Base-by-base conservation (phyloP, 2,888 invertebrate genomes). In the Arenicola marina region DNA sequence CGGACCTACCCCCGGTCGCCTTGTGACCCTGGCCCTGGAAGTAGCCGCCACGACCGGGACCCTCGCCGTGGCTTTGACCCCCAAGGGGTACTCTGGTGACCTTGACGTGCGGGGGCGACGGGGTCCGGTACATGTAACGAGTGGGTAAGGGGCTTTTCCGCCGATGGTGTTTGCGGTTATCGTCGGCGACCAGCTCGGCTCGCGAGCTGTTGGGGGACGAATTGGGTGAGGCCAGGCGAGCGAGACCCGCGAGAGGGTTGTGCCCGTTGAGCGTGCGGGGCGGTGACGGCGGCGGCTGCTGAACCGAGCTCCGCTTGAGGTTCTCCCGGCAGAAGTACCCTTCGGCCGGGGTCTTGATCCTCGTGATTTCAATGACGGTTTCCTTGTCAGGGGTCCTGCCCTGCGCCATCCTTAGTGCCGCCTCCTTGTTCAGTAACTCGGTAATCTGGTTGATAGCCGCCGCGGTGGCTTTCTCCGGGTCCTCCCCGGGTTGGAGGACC, bases 311-410 rank as follows among this genome's bases (percentile, higher is more conserved):
- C n/a, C 43, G 43, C 43, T 15, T 11, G n/a, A 38, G 43, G n/a
- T 38, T 38, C 43, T 38, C 43, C n/a, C 43, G 11, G n/a, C 11
- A 38, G n/a, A 38, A 38, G 43, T 38, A 38, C 32, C 32, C 32
- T 31, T 28, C 53, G 4, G 32, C 15, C 24, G 29, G 33, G 11
- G 53, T 32, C 7, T 53, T 53, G 28, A 64, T 64, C 11, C 53
- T 45, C 18, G 61, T 62, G n/a, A 64, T 64, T 56, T 62, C 64
- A 51, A 62, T 61, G n/a, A 62, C 57, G 44, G 61, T 64, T 32
- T 62, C 64, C 31, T 56, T 61, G 11, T 54, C 55, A 4, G 55
- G 55, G 18, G 55, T 43, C 11, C 26, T 11, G 15, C 64, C 51
- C 4, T 61, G 26, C 1, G 56, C 61, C 24, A 62, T 24, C 2